These are phyloP conservation scores for Osmerus eperlanus DNA, from an alignment of 2,113 vertebrate genomes.

Conservation along the genomic window DNA sequence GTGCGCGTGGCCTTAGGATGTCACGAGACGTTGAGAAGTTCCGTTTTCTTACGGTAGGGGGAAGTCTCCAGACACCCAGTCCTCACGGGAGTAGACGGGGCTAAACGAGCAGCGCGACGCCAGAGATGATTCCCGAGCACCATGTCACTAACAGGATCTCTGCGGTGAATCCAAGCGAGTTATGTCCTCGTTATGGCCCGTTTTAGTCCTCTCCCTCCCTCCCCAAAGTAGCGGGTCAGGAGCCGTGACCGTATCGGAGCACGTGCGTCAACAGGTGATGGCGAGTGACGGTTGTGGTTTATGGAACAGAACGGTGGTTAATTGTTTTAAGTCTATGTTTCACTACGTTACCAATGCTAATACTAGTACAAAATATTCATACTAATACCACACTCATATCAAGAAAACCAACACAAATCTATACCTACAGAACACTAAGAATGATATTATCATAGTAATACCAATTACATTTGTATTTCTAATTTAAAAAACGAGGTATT, in stretches of 20 bases:
- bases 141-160: constrained; percentile 10
- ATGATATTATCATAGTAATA: no score
- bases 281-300: no score
- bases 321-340: no score
- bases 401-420: no score
- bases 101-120: constrained; percentile 8
- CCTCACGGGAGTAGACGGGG: constrained; percentile 10
- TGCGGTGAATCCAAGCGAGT: background rate
- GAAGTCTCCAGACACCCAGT: constrained; percentile 36
- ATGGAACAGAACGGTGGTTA: no score
- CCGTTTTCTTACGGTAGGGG: constrained; percentile 48
- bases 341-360: no score
- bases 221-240: background rate
- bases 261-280: constrained; percentile 3
- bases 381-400: no score
- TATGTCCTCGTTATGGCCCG: background rate
- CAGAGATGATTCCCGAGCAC: constrained; percentile 29
- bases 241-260: no score
- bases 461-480: no score
- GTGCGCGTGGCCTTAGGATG: background rate
- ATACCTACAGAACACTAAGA: no score
- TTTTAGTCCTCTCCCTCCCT: background rate
- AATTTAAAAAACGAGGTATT: no score
- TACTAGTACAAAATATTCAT: no score
- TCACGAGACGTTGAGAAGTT: constrained; percentile 25